Percentiles rank a stretch among this genome's conserved stretches.
phyloP scores from a whole-genome alignment of 2,888 invertebrate species.

The Limulus polyphemus region DNA sequence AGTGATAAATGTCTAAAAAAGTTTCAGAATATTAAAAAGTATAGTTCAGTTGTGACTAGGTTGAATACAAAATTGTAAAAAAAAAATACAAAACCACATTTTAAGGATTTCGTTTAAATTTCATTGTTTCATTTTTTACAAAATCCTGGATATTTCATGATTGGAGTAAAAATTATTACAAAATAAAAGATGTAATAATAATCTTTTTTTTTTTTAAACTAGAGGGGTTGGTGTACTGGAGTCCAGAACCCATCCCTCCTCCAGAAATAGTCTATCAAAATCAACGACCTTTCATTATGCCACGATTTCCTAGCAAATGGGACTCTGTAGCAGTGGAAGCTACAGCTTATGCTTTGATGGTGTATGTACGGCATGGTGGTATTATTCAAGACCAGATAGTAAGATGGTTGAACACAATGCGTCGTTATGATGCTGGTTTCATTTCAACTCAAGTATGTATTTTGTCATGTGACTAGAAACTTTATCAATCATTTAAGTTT shows the following conservation, averaged over 20 bases:
- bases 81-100: no score
- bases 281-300: constrained; percentile 37
- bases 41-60: no score
- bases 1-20: no score
- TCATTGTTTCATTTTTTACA: no score
- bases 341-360: constrained; percentile 44
- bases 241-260: constrained; percentile 30
- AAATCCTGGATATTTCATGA: no score
- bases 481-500: not conserved
- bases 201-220: not conserved
- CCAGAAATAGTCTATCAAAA: constrained; percentile 34
- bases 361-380: constrained; percentile 39
- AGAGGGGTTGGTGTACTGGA: constrained; percentile 40
- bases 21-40: no score
- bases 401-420: constrained; percentile 39
- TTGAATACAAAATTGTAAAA: no score
- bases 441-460: constrained; percentile 39
- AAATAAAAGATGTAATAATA: no score
- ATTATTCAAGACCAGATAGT: constrained; percentile 37
- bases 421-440: constrained; percentile 38
- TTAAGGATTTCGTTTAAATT: no score
- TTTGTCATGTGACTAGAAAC: constrained; percentile 7
- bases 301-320: constrained; percentile 38
- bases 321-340: constrained; percentile 44
- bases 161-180: no score